These are phyloP conservation scores for Cryptocephalus primarius DNA, from an alignment of 2,888 invertebrate species.

Conservation along the genomic window DNA sequence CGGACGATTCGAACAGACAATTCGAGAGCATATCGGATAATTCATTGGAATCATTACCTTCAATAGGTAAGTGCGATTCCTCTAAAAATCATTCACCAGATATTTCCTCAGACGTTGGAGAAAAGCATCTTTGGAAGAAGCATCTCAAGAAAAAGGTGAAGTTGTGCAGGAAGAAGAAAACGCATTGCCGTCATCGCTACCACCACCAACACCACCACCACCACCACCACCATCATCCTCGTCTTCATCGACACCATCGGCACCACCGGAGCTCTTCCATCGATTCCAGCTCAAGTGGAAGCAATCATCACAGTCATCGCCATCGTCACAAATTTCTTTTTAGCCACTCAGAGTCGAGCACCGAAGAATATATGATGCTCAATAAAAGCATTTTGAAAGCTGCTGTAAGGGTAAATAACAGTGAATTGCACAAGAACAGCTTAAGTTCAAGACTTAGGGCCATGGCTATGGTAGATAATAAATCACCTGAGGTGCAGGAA, in stretches of 20 bases:
- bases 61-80: slow-evolving; percentile 31
- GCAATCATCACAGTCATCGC: slow-evolving; percentile 5
- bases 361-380: slow-evolving; percentile 20
- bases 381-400: slow-evolving; percentile 34
- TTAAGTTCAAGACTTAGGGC: slow-evolving; percentile 27
- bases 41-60: slow-evolving; percentile 26
- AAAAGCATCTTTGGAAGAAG: too few relatives aligned
- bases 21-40: slow-evolving; percentile 36
- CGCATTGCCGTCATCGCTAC: too few relatives aligned
- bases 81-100: slow-evolving; percentile 32
- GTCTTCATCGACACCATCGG: slow-evolving; percentile 22
- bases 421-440: slow-evolving; percentile 23
- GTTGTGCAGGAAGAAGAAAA: neutral
- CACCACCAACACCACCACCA: slow-evolving; percentile 5
- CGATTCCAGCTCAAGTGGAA: slow-evolving; percentile 2
- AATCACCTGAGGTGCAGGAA: slow-evolving; percentile 2
- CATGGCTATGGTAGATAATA: slow-evolving; percentile 21
- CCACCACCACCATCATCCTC: too few relatives aligned
- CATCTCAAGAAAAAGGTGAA: neutral
- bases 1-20: slow-evolving; percentile 10
- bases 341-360: slow-evolving; percentile 15
- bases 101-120: slow-evolving; percentile 35
- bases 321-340: slow-evolving; percentile 4
- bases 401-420: slow-evolving; percentile 38
- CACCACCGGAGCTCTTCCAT: slow-evolving; percentile 3